phyloP scores from a whole-genome alignment of 35 echinoderm and acorn worm genomes.

The Diadema setosum region DNA sequence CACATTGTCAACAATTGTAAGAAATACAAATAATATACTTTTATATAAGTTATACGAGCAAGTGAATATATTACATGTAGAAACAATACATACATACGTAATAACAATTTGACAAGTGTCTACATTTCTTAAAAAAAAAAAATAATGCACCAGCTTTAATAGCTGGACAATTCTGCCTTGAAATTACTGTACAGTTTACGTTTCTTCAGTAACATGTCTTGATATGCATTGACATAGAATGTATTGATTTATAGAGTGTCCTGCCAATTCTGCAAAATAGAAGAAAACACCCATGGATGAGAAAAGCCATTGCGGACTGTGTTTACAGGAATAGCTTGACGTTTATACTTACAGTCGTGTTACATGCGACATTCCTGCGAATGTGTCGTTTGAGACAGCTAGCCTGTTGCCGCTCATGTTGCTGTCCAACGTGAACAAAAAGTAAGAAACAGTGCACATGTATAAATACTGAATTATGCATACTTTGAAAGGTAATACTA shows the following conservation, averaged over 20 bases:
- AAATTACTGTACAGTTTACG: background rate
- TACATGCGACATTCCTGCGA: background rate
- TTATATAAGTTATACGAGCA: too few species aligned
- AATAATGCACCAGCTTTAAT: too few species aligned
- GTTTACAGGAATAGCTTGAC: background rate
- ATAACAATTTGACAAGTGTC: too few species aligned
- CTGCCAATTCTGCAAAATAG: background rate
- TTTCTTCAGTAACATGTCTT: background rate
- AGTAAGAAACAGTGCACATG: background rate
- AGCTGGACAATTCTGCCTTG: too few species aligned
- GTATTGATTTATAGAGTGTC: background rate
- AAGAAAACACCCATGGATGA: background rate
- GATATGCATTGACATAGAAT: background rate
- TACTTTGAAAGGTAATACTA: background rate
- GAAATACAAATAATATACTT: too few species aligned
- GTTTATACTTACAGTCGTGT: background rate
- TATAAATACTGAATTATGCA: background rate
- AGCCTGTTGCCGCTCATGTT: background rate
- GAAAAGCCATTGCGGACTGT: background rate
- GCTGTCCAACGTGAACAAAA: background rate
- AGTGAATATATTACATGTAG: too few species aligned
- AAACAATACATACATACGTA: too few species aligned
- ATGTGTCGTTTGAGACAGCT: background rate
- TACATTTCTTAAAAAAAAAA: too few species aligned
- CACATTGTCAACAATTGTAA: too few species aligned